Base-by-base conservation (phyloP, 2,888 invertebrate genomes). In the Willowsia nigromaculata region DNA sequence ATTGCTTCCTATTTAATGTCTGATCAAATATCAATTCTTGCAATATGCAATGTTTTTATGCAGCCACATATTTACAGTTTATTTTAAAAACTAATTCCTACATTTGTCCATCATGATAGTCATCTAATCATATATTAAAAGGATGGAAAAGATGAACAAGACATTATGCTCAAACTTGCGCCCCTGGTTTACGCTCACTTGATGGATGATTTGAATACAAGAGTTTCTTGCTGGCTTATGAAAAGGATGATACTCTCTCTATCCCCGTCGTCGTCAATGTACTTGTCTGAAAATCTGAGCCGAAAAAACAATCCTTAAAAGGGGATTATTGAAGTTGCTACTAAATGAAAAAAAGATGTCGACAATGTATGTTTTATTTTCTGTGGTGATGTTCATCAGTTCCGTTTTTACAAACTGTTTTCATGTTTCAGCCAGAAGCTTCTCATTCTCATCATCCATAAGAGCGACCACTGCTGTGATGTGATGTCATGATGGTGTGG, bases 371-470 rank as follows among this genome's bases (percentile, higher is more conserved):
- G 62, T 59, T 83, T 71, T 76, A n/a, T n/a, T n/a, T n/a, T n/a
- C n/a, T n/a, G n/a, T n/a, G 50, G 30, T 50, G 50, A 2, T 76
- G 76, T 53, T 78, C 30, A 78, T 56, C 30, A 53, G 47, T 74
- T 85, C 62, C 47, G 59, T 50, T 78, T 84, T 33, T 65, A 85
- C 85, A 86, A 80, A 65, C 78, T 86, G 71, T 80, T 86, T 80
- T 80, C 80, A 80, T 80, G 80, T 86, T n/a, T 80, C 71, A 68
- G 68, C 80, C 80, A 86, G 71, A 68, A 86, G 86, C 80, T 86
- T 68, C 4, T n/a, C n/a, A n/a, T n/a, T n/a, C 71, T 65, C 85
- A 85, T 25, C 74, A 62, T 59, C 43, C 85, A 76, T 27, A 71
- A 85, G 76, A 85, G 37, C 85, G 85, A 65, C 85, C 85, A 59